Percentiles rank a stretch among this genome's conserved stretches.
phyloP scores from a whole-genome alignment of 1,140 invertebrate species.

The Neocloeon triangulifer region DNA sequence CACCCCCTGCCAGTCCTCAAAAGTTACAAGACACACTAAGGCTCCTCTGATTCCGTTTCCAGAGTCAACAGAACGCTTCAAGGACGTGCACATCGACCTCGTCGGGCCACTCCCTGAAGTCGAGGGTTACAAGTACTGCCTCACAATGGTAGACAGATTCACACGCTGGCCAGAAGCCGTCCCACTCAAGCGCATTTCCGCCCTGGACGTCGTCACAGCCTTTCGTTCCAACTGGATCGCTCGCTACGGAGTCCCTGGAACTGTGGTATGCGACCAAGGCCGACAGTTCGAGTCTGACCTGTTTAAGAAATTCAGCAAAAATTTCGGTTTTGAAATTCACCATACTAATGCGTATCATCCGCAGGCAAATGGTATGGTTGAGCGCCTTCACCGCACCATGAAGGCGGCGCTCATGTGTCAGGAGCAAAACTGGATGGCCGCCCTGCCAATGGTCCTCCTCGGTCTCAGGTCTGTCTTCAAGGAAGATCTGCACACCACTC shows the following conservation, averaged over 20 bases:
- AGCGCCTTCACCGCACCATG: constrained; percentile 17
- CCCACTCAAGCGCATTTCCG: constrained; percentile 12
- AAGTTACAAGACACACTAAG: constrained; percentile 11
- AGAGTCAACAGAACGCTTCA: constrained; percentile 11
- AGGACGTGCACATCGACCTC: constrained; percentile 15
- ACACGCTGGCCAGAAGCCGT: constrained; percentile 15
- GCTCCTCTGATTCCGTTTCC: constrained; percentile 10
- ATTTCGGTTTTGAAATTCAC: too few relatives aligned
- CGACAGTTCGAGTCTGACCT: too few relatives aligned
- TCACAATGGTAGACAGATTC: constrained; percentile 14
- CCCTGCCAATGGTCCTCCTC: constrained; percentile 9
- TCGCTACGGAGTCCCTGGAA: constrained; percentile 14
- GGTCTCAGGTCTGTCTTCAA: constrained; percentile 10
- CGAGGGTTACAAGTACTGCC: constrained; percentile 10
- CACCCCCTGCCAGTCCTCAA: constrained; percentile 12
- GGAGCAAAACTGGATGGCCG: too few relatives aligned
- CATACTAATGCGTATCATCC: constrained; percentile 18
- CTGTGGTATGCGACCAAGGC: background rate
- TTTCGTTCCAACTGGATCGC: too few relatives aligned
- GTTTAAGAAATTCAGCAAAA: too few relatives aligned
- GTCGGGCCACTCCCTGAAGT: constrained; percentile 11
- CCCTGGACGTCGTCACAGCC: too few relatives aligned
- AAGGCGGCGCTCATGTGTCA: constrained; percentile 13
- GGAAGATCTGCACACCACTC: too few relatives aligned
- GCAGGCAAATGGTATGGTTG: constrained; percentile 17